These are phyloP conservation scores for Heliconius congener DNA, from an alignment of 1,140 invertebrate species.

Conservation along the genomic window DNA sequence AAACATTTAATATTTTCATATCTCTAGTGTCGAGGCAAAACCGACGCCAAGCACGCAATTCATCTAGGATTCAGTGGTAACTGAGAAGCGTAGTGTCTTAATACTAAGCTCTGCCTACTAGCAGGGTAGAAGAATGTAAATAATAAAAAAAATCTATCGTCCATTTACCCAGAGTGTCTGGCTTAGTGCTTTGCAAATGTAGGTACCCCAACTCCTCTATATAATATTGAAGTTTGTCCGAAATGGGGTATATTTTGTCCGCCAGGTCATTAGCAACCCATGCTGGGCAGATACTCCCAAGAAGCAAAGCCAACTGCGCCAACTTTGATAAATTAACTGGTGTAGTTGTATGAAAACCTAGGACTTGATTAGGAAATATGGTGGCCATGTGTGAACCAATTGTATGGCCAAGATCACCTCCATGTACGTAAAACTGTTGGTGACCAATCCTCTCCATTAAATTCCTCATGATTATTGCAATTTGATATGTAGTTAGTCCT, in stretches of 20 bases:
- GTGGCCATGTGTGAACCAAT: conserved; percentile 84
- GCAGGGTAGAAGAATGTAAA: neutral
- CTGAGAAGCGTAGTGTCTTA: no score
- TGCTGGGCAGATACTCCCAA: conserved; percentile 64
- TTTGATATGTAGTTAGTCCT: conserved; percentile 84
- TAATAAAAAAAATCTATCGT: no score
- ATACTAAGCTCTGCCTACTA: no score
- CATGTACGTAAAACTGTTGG: conserved; percentile 90
- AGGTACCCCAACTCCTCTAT: conserved; percentile 90
- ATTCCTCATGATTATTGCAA: conserved; percentile 89
- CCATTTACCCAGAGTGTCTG: conserved; percentile 91
- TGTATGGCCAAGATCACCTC: conserved; percentile 90
- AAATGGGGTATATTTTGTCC: conserved; percentile 84
- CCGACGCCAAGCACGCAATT: no score
- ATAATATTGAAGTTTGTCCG: conserved; percentile 73
- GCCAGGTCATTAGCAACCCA: conserved; percentile 72
- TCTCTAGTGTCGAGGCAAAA: no score
- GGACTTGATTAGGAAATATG: conserved; percentile 87
- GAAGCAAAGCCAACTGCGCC: conserved; percentile 48
- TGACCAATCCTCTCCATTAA: conserved; percentile 91
- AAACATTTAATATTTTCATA: no score
- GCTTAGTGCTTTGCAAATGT: conserved; percentile 94
- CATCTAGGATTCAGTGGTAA: no score
- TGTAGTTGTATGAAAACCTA: conserved; percentile 71
- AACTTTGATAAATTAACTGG: conserved; percentile 52